Base-by-base conservation (phyloP, 1,140 invertebrate species). In the Mylabris phalerata region DNA sequence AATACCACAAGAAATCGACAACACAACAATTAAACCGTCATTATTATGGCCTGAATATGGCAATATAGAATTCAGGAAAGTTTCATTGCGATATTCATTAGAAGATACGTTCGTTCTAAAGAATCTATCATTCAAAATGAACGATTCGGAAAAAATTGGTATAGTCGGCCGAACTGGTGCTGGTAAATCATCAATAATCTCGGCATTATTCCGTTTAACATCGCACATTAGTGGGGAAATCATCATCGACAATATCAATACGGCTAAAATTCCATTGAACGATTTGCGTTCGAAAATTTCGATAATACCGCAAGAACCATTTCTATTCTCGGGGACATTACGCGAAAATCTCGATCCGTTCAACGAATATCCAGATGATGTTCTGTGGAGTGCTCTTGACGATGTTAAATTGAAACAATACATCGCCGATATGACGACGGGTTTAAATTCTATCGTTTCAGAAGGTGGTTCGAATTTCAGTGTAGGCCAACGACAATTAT, bases 291-390 rank as follows among this genome's bases (percentile, higher is more conserved):
- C 81, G 1, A 82, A 82, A 58, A 84, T 95, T 10, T 85, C 88
- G 1, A 90, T 92, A 41, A 92, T 93, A 62, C 92, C 92, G 6
- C 91, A 94, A 75, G 87, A 86, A 59, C 89, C 90, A 1, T 83
- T 93, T 1, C 74, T 95, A 0, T 95, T 94, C 72, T 88, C 85
- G 6, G 87, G 85, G 6, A 84, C 80, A 32, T 72, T 93, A 32
- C 76, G 92, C 9, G 87, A 87, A 61, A 95, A 95, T 74, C 75
- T 95, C 27, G 92, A 95, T 76, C 92, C 92, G 1, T 92, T 92
- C 68, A 78, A 83, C 11, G 79, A 83, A 51, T 85, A 84, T 66
- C 69, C 74, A 0, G 89, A 92, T 66, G 70, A 78, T 2, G 67
- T 77, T n/a, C 73, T 50, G 59, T 92, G 89, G 86, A 76, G 75